A percentile compares a stretch with the other conserved stretches of the same genome.
phyloP scores from a whole-genome alignment of 2,888 invertebrate genomes.

The Diarsia mendica region DNA sequence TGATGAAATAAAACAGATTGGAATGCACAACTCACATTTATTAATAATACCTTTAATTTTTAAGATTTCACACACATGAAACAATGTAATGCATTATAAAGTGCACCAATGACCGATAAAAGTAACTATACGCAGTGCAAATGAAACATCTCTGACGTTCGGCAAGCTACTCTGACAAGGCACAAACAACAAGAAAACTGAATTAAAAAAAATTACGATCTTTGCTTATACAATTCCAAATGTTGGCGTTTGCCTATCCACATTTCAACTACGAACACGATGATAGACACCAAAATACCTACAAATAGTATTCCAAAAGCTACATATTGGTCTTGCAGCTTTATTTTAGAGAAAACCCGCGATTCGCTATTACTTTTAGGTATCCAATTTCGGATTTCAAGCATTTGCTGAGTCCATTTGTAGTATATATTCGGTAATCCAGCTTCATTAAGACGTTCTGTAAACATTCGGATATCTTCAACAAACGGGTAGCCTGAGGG shows the following conservation, averaged over 20 bases:
- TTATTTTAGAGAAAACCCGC: constrained; percentile 64
- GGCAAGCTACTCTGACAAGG: no score
- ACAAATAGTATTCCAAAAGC: constrained; percentile 67
- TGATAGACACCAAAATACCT: constrained; percentile 68
- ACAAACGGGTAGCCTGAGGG: constrained; percentile 74
- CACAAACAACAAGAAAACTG: no score
- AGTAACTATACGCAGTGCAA: not conserved
- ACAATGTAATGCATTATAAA: not conserved
- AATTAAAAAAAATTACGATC: not conserved
- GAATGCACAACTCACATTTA: constrained; percentile 15
- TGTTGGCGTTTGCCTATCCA: constrained; percentile 48
- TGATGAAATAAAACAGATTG: constrained; percentile 9
- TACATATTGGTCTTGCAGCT: constrained; percentile 65
- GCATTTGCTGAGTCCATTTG: constrained; percentile 71
- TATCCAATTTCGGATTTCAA: constrained; percentile 58
- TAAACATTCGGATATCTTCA: constrained; percentile 65
- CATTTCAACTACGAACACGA: constrained; percentile 68
- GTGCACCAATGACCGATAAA: not conserved
- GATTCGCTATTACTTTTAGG: constrained; percentile 56
- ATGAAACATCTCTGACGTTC: not conserved
- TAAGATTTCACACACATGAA: not conserved
- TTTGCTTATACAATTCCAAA: not conserved
- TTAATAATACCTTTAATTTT: not conserved
- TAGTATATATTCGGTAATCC: constrained; percentile 76
- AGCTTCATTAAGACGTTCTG: constrained; percentile 72